phyloP scores from a whole-genome alignment of 1,140 invertebrate genomes.

The Heliconius congener region DNA sequence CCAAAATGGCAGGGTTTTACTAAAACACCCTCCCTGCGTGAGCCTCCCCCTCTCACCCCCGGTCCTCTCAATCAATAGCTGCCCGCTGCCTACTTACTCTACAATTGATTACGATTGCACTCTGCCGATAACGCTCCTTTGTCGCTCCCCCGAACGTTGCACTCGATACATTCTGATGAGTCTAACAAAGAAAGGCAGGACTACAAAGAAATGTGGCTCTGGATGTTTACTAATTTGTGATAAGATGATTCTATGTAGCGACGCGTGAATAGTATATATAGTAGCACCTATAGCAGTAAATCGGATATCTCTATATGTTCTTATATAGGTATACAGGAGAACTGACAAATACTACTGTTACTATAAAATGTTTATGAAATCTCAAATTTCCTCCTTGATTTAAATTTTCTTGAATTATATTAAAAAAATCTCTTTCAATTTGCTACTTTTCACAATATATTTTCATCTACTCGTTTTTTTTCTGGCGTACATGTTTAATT shows the following conservation, averaged over 20 bases:
- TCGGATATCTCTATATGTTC: too few relatives aligned
- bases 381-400: too few relatives aligned
- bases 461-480: too few relatives aligned
- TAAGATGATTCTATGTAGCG: neutral
- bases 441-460: too few relatives aligned
- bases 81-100: conserved; percentile 13
- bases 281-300: too few relatives aligned
- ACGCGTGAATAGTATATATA: neutral
- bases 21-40: neutral
- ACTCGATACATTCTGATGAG: conserved; percentile 37
- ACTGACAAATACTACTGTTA: too few relatives aligned
- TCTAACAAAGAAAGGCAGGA: conserved; percentile 12
- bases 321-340: too few relatives aligned
- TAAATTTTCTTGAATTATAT: too few relatives aligned
- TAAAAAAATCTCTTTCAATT: too few relatives aligned
- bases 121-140: conserved; percentile 34
- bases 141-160: conserved; percentile 19
- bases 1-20: conserved; percentile 53
- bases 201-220: conserved; percentile 18
- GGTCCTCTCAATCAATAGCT: conserved; percentile 28
- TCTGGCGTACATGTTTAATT: neutral
- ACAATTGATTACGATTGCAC: conserved; percentile 42
- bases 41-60: conserved; percentile 27
- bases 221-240: neutral
- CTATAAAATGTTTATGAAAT: too few relatives aligned